A percentile compares a stretch with the other conserved stretches of the same genome.
Conservation (phyloP, 2,888 invertebrate genomes). For the Agonopterix alstromeriana region DNA sequence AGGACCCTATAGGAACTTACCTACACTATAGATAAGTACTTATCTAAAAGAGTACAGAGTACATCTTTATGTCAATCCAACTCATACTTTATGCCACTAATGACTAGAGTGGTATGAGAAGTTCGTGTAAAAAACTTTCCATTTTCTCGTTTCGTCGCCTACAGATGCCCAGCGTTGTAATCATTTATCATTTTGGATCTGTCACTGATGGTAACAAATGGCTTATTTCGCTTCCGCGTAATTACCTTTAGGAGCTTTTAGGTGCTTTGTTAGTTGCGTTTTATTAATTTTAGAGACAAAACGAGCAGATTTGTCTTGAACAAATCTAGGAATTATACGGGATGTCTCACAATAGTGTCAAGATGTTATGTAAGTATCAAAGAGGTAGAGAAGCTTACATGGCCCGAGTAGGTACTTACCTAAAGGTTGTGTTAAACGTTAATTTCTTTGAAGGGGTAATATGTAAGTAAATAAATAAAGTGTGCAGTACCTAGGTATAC, state of each 20-base stretch:
- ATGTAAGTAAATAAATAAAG: too few relatives aligned
- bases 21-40: too few relatives aligned
- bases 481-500: too few relatives aligned
- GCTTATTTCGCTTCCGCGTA: constrained; percentile 19
- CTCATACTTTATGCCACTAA: neutral
- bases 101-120: constrained; percentile 3
- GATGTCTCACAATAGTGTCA: too few relatives aligned
- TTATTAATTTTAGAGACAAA: constrained; percentile 10
- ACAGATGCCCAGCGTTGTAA: constrained; percentile 5
- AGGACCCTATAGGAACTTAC: too few relatives aligned
- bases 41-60: neutral
- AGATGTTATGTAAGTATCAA: too few relatives aligned
- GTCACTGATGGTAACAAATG: constrained; percentile 23
- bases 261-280: constrained; percentile 10
- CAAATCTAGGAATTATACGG: neutral
- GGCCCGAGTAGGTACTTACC: too few relatives aligned
- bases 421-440: too few relatives aligned
- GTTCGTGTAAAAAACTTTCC: constrained; percentile 8
- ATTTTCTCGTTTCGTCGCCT: constrained; percentile 10
- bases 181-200: constrained; percentile 21
- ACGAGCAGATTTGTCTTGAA: neutral
- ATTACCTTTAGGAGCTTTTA: constrained; percentile 16
- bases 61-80: neutral
- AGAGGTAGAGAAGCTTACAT: too few relatives aligned
- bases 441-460: too few relatives aligned